Conservation (phyloP, 1,140 invertebrate genomes). For the Pseudomyrmex flavicornis region DNA sequence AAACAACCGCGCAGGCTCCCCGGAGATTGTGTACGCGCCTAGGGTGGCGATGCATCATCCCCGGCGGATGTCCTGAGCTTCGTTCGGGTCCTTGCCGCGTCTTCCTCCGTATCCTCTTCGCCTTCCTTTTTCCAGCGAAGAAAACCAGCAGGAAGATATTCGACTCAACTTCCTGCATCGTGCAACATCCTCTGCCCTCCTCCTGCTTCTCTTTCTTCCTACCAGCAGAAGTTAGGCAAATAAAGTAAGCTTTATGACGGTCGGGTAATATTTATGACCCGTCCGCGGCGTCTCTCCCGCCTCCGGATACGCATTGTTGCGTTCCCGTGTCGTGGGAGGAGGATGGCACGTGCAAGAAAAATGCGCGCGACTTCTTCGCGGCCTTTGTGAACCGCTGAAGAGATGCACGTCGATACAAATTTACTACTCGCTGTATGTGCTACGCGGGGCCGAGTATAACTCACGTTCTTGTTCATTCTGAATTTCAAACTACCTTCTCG, state of each 20-base stretch:
- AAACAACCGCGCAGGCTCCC: conserved; percentile 34
- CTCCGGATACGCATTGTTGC: conserved; percentile 52
- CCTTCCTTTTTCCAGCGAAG: conserved; percentile 32
- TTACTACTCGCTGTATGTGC: background rate
- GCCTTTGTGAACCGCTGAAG: conserved; percentile 6
- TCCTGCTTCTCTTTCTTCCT: conserved; percentile 10
- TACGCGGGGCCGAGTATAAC: background rate
- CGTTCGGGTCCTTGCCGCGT: conserved; percentile 26
- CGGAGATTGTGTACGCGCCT: conserved; percentile 49
- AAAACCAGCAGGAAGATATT: conserved; percentile 59
- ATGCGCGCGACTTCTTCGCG: conserved; percentile 10
- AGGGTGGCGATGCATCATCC: conserved; percentile 47
- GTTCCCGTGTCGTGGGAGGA: conserved; percentile 8
- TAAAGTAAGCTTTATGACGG: conserved; percentile 63
- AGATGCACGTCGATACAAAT: conserved; percentile 28
- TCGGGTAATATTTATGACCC: conserved; percentile 44
- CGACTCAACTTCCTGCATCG: conserved; percentile 20
- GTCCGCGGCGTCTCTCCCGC: conserved; percentile 8
- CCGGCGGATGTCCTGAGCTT: conserved; percentile 59
- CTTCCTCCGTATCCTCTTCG: conserved; percentile 24
- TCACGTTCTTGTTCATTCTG: background rate
- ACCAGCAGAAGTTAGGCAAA: conserved; percentile 64
- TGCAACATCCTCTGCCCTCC: background rate
- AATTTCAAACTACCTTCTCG: background rate
- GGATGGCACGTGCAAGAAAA: conserved; percentile 36